Evolutionary conservation across 2,888 invertebrate genomes (phyloP), one percentile per base, ranked within the genome.

Genomic region (Octodonta nipae): DNA sequence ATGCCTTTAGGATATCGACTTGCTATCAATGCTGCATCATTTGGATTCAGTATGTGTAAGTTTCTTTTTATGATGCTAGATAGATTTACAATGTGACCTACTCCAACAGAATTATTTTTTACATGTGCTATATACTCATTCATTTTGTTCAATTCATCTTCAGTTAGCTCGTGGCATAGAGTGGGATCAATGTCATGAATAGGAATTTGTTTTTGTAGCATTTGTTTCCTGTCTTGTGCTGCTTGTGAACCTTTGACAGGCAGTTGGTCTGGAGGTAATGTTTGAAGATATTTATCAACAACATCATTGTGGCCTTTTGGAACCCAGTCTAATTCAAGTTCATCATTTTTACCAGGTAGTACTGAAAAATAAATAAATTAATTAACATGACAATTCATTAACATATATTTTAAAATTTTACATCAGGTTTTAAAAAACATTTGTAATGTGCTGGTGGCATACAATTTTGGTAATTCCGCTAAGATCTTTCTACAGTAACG

Each of bases 191-290:
- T 73, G 54, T 87, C 87, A 52, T 87, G 86, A 2, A 81, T 71
- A 7, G 87, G 87, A 34, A 88, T 70, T 63, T 89, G 88, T 38
- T 81, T 81, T 49, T 86, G 80, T 4, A 89, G 66, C 48, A 85
- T 77, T 35, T 83, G 80, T 44, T 82, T 80, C 11, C 89, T 68
- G 43, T 75, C 71, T 30, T 73, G 70, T 1, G 87, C 87, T 15
- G 86, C 88, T 39, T 71, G 72, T 25, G 84, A 80, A 0, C 87
- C 87, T 30, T 75, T 76, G 24, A 88, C 77, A 2, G 88, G 88
- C 28, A 86, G 72, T 50, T 81, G 69, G 36, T 73, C 70, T 1
- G 73, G 63, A 1, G 84, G 85, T 50, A 85, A 58, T 46, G 68
- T 65, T 42, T 65, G 55, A 4, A 63, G 44, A 41, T 60, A 63